Base-by-base conservation (phyloP, 2,113 vertebrate species). In the Sorex araneus region DNA sequence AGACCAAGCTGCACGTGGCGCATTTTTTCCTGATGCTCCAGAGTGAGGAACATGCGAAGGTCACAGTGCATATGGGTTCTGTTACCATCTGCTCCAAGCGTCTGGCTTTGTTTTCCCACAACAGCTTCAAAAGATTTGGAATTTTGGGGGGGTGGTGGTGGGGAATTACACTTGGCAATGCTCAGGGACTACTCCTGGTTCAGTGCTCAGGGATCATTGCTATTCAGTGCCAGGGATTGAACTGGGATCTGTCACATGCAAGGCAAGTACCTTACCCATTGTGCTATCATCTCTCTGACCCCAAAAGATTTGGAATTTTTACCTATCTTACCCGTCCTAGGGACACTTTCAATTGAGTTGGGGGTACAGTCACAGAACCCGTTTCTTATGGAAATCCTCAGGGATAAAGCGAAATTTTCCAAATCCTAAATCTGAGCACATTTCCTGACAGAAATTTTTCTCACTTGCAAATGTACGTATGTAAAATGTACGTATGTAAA, bases 81-180 rank as follows among this genome's bases (percentile, higher is more conserved):
- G 80, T 66, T 93, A 87, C n/a, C 50, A 87, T 84, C 89, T 91
- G 71, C 45, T 84, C 40, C 71, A 91, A 32, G 86, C 23, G 34
- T 89, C 47, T 83, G 47, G 40, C 36, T 64, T 70, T 50, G 47
- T 90, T 60, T 43, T 4, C 18, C 15, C 19, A 75, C n/a, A 8
- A 47, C 28, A 47, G 64, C 23, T 92, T 92, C 36, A 91, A 74
- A 77, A 77, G 23, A 86, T 70, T 64, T 77, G 64, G 63, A 87
- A 94, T 43, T 66, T 86, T 74, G 43, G 16, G 43, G 16, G 74
- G 47, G 47, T 10, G 9, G 47, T 10, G 9, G 10, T 50, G 47
- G 47, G 47, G 47, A 50, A 50, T 50, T 50, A 50, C 47, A 50
- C 47, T 13, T 10, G 9, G 47, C 47, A 50, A 10, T 50, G 9